Conservation (phyloP, 2,797 vertebrate genomes). For the Rhynchotus rufescens region DNA sequence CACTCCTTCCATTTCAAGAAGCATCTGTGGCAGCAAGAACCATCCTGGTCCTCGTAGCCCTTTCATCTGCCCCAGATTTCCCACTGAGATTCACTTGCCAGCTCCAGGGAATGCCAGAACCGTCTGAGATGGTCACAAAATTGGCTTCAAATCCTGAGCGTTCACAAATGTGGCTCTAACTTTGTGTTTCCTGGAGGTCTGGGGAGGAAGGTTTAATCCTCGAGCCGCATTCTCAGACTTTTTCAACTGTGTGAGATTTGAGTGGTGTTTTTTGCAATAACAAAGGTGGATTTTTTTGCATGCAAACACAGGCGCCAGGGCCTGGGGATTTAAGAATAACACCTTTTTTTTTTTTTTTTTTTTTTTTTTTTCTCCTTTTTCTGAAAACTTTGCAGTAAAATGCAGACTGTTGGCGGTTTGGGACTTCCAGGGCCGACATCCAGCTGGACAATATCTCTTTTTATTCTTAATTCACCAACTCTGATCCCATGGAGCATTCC, state of each 20-base stretch:
- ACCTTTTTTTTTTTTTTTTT: background rate
- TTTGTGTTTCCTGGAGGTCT: background rate
- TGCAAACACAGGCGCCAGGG: background rate
- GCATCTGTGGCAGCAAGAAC: rapidly evolving
- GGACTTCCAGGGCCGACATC: background rate
- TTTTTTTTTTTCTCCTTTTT: background rate
- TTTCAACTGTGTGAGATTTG: background rate
- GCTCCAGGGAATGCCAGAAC: background rate
- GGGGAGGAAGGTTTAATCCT: background rate
- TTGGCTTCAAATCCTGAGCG: background rate
- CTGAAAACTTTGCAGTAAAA: background rate
- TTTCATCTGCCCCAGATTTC: background rate
- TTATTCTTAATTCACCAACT: background rate
- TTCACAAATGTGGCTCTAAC: conserved; percentile 26
- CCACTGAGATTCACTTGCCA: background rate
- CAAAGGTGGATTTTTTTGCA: conserved; percentile 6
- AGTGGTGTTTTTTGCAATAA: conserved; percentile 19
- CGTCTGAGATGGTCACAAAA: background rate
- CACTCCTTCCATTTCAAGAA: background rate
- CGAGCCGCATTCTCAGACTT: background rate
- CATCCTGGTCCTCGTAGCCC: background rate
- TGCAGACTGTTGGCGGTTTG: background rate
- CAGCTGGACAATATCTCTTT: background rate
- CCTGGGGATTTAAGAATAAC: background rate
- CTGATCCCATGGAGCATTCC: background rate